Conservation (phyloP, 2,797 vertebrate species). For the Propithecus deckenii region DNA sequence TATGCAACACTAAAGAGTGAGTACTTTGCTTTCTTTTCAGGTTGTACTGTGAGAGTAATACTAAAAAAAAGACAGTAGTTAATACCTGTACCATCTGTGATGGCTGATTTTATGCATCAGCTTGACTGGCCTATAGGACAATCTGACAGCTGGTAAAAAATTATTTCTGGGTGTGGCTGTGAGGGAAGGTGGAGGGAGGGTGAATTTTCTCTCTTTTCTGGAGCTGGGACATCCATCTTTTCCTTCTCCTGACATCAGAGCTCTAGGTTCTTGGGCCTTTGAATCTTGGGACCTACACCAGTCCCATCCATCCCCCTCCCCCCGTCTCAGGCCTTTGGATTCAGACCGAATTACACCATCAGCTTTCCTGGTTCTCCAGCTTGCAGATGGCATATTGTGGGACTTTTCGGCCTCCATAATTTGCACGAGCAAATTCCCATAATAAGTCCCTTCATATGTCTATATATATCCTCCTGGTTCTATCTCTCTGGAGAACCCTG, state of each 20-base stretch:
- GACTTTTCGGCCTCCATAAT: background rate
- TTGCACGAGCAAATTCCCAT: background rate
- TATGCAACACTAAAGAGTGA: background rate
- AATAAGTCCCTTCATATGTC: background rate
- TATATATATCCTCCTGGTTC: background rate
- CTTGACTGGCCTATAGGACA: background rate
- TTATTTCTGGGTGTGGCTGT: background rate
- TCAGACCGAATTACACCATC: background rate
- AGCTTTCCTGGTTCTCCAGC: background rate
- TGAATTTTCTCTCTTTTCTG: background rate
- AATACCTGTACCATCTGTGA: background rate
- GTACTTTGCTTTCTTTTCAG: background rate
- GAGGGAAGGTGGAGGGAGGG: background rate
- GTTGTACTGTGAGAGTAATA: background rate
- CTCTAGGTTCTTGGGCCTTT: background rate
- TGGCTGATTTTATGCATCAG: background rate
- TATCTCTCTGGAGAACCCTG: background rate
- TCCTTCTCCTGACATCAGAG: background rate
- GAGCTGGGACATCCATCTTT: background rate
- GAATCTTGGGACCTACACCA: background rate
- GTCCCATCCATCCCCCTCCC: rapidly evolving
- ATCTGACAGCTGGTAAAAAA: background rate
- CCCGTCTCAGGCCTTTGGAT: background rate
- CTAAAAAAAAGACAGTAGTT: background rate
- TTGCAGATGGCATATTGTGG: background rate